Percentiles rank a stretch among this genome's conserved stretches.
Evolutionary conservation across 1,140 invertebrate species (phyloP).

Genomic region (Colletes latitarsis): DNA sequence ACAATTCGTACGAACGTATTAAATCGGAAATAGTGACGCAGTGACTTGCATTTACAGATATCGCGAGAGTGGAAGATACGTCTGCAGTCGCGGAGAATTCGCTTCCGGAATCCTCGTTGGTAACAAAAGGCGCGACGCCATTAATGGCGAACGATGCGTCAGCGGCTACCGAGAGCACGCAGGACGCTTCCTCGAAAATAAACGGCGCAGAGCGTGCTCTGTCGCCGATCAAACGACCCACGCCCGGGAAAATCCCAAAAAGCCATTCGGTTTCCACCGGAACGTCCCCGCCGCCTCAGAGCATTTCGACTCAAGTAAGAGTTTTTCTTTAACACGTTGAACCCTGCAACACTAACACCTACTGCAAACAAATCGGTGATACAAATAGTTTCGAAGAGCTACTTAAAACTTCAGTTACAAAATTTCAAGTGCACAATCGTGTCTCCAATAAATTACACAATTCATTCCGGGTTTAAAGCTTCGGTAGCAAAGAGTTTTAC

Average conservation of each 20-base stretch:
- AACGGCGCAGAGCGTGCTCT: neutral
- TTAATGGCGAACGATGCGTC: neutral
- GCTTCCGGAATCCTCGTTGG: neutral
- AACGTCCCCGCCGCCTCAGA: slow-evolving; percentile 92
- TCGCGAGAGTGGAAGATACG: slow-evolving; percentile 31
- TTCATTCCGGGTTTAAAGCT: no score
- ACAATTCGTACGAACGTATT: no score
- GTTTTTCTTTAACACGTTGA: no score
- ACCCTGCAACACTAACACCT: no score
- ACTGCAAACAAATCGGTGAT: no score
- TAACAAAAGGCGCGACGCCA: neutral
- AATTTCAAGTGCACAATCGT: no score
- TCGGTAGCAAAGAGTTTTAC: no score
- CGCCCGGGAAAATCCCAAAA: slow-evolving; percentile 40
- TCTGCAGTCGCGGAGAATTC: neutral
- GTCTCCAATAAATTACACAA: no score
- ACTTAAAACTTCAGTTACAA: no score
- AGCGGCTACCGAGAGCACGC: neutral
- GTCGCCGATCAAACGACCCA: slow-evolving; percentile 26
- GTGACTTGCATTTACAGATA: slow-evolving; percentile 52
- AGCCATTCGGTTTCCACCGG: slow-evolving; percentile 79
- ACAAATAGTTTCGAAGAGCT: no score
- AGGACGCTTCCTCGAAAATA: neutral
- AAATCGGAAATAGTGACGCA: neutral
- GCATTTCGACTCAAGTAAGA: slow-evolving; percentile 91